These are phyloP conservation scores for Agrochola macilenta DNA, from an alignment of 2,888 invertebrate genomes.

Conservation along the genomic window DNA sequence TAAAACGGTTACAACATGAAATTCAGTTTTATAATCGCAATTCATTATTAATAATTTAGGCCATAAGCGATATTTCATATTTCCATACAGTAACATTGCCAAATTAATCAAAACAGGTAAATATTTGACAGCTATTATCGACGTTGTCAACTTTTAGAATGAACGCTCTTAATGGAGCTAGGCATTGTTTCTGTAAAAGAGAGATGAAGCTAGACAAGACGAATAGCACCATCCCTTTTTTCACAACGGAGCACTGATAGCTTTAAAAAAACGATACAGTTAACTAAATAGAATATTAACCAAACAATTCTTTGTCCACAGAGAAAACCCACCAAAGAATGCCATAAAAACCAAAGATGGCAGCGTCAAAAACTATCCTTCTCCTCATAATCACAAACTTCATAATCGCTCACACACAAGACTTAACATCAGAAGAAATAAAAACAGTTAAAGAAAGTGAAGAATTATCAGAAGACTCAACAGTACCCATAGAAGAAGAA, in stretches of 20 bases:
- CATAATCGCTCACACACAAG: conserved; percentile 44
- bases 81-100: too few species aligned
- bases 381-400: conserved; percentile 52
- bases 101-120: too few species aligned
- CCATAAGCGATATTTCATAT: too few species aligned
- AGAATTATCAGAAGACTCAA: conserved; percentile 50
- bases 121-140: too few species aligned
- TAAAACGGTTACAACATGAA: too few species aligned
- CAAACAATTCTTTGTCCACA: conserved; percentile 46
- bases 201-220: not conserved
- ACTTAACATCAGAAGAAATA: conserved; percentile 53
- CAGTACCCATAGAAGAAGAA: conserved; percentile 48
- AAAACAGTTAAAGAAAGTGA: conserved; percentile 46
- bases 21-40: too few species aligned
- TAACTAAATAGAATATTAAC: conserved; percentile 6
- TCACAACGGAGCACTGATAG: not conserved
- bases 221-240: not conserved
- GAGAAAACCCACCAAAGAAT: conserved; percentile 59
- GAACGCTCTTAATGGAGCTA: not conserved
- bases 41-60: too few species aligned
- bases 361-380: conserved; percentile 49
- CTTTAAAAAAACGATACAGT: not conserved
- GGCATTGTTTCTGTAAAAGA: not conserved
- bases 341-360: conserved; percentile 60
- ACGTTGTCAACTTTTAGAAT: too few species aligned